Conservation (phyloP, 2,797 vertebrate species). For the Melanotaenia maccullochi region DNA sequence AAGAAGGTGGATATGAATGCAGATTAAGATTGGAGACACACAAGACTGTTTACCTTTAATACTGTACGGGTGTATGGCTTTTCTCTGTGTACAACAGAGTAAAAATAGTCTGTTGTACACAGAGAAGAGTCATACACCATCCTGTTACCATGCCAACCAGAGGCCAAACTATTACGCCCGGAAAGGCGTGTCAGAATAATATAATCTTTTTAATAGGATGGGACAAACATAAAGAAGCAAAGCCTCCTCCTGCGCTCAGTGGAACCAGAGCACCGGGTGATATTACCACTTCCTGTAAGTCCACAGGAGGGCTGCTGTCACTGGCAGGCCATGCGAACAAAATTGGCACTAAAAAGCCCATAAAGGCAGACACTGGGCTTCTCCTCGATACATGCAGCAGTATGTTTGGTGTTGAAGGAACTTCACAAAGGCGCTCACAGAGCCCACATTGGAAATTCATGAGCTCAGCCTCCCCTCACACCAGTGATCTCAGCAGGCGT, state of each 20-base stretch:
- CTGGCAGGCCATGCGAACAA: conserved; percentile 67
- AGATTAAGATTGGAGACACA: conserved; percentile 24
- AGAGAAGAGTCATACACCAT: conserved; percentile 22
- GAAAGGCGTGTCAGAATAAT: conserved; percentile 61
- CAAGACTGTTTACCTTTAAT: conserved; percentile 27
- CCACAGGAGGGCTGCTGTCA: conserved; percentile 55
- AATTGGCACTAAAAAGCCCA: conserved; percentile 63
- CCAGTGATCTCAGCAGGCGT: conserved; percentile 65
- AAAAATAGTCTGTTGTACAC: conserved; percentile 18
- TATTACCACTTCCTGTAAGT: conserved; percentile 67
- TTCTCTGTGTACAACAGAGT: too few species aligned
- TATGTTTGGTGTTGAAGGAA: conserved; percentile 47
- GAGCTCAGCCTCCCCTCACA: conserved; percentile 56
- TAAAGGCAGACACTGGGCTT: conserved; percentile 52
- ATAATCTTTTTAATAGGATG: conserved; percentile 57
- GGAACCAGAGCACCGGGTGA: conserved; percentile 55
- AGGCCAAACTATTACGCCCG: conserved; percentile 43
- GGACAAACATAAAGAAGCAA: conserved; percentile 56
- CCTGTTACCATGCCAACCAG: conserved; percentile 69
- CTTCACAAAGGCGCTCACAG: conserved; percentile 56
- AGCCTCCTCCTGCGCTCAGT: conserved; percentile 59
- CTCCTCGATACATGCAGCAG: conserved; percentile 26
- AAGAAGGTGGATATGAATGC: conserved; percentile 1
- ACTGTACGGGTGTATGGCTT: conserved; percentile 4
- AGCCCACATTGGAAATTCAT: conserved; percentile 60